A percentile compares a stretch with the other conserved stretches of the same genome.
phyloP scores from a whole-genome alignment of 2,113 vertebrate species.

The Spilogale gracilis region DNA sequence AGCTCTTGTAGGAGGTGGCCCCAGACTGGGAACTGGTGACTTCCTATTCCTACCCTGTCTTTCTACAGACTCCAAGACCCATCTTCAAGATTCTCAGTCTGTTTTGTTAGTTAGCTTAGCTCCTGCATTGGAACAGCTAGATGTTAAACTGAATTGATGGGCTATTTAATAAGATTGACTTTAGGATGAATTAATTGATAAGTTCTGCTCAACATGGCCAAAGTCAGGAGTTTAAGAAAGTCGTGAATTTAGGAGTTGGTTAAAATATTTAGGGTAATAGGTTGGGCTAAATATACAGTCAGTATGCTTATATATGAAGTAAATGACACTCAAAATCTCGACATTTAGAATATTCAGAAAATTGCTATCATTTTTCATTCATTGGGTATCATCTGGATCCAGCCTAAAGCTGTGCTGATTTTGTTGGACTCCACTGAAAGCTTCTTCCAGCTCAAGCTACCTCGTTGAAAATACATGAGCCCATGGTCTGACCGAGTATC shows the following conservation, averaged over 20 bases:
- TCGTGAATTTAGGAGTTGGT: neutral
- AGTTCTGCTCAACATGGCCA: conserved; percentile 19
- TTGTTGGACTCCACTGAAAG: neutral
- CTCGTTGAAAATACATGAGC: neutral
- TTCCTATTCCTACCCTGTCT: neutral
- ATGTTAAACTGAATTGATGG: conserved; percentile 58
- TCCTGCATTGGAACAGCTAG: conserved; percentile 32
- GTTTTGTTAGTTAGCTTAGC: neutral
- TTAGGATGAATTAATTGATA: conserved; percentile 54
- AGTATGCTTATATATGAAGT: conserved; percentile 23
- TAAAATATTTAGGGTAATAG: conserved; percentile 35
- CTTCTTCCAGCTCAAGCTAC: neutral
- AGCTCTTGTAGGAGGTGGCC: neutral
- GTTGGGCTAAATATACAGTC: neutral
- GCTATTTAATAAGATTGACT: conserved; percentile 61
- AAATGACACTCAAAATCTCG: neutral
- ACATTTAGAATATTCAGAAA: conserved; percentile 23
- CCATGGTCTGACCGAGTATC: neutral
- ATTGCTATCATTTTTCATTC: neutral
- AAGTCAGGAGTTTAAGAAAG: conserved; percentile 49
- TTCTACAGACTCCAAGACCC: neutral
- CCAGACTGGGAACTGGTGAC: neutral
- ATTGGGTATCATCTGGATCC: neutral
- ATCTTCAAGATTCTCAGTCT: conserved; percentile 16
- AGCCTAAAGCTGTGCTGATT: neutral